Percentiles rank a stretch among this genome's conserved stretches.
phyloP scores from a whole-genome alignment of 1,140 invertebrate genomes.

The Uloborus diversus region DNA sequence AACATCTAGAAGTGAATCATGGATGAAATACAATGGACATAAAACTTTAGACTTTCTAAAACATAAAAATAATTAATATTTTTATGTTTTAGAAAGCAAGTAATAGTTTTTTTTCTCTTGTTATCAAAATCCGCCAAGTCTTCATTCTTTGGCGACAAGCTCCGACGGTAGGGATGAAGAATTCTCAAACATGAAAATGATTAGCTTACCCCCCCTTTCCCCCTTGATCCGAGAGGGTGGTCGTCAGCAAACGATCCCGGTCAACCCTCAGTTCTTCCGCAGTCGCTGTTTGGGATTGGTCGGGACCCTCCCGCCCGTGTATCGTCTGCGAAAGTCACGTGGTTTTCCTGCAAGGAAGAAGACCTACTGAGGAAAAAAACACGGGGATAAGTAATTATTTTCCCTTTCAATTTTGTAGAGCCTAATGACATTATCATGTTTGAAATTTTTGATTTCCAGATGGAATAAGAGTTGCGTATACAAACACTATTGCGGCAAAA shows the following conservation, averaged over 20 bases:
- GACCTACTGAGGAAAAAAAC: slow-evolving; percentile 17
- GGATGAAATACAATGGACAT: too few relatives aligned
- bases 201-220: slow-evolving; percentile 34
- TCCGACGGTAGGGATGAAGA: slow-evolving; percentile 19
- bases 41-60: too few relatives aligned
- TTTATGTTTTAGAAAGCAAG: too few relatives aligned
- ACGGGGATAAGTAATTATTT: slow-evolving; percentile 37
- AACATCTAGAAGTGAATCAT: too few relatives aligned
- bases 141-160: slow-evolving; percentile 17
- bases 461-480: too few relatives aligned
- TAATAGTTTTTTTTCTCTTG: too few relatives aligned
- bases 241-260: slow-evolving; percentile 31
- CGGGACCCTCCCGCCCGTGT: slow-evolving; percentile 4
- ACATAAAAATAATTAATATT: too few relatives aligned
- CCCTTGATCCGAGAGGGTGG: slow-evolving; percentile 42
- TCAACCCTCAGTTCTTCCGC: slow-evolving; percentile 28
- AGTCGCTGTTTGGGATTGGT: slow-evolving; percentile 38
- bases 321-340: slow-evolving; percentile 33
- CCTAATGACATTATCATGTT: not conserved
- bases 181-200: slow-evolving; percentile 54
- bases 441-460: too few relatives aligned
- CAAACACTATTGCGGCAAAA: too few relatives aligned
- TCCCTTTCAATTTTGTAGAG: not conserved
- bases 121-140: slow-evolving; percentile 21
- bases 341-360: slow-evolving; percentile 1